A percentile compares a stretch with the other conserved stretches of the same genome.
These are phyloP conservation scores for Oscheius sp. DNA, from an alignment of 2,888 invertebrate species.

Conservation along the genomic window DNA sequence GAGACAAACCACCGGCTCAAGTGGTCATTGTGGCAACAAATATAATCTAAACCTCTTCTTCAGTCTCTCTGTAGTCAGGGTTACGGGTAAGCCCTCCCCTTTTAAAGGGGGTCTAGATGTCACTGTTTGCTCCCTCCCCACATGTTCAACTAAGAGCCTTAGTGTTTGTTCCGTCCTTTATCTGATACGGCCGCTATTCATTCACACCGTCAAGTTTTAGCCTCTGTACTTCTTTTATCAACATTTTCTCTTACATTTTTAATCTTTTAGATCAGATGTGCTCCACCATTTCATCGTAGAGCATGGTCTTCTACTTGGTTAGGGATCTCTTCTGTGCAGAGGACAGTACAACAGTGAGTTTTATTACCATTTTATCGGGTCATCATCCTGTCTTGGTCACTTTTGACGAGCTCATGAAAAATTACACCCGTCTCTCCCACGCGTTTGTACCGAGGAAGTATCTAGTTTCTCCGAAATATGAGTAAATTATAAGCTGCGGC, in stretches of 20 bases:
- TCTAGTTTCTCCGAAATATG: neutral
- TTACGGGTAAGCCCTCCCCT: neutral
- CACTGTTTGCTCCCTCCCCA: constrained; percentile 10
- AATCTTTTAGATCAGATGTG: constrained; percentile 21
- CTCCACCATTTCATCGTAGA: neutral
- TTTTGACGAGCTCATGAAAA: neutral
- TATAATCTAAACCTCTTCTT: neutral
- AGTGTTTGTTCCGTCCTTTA: constrained; percentile 25
- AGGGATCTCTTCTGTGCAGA: constrained; percentile 45
- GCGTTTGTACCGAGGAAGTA: neutral
- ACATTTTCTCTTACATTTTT: neutral
- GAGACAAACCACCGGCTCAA: constrained; percentile 15
- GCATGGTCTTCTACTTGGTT: constrained; percentile 44
- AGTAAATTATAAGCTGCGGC: neutral
- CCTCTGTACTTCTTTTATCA: neutral
- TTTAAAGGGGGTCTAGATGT: too few relatives aligned
- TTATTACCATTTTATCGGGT: neutral
- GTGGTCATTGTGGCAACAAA: constrained; percentile 22
- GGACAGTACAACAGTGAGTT: constrained; percentile 39
- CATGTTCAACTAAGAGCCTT: constrained; percentile 11
- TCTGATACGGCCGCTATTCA: constrained; percentile 16
- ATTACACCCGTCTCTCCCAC: neutral
- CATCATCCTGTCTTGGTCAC: too few relatives aligned
- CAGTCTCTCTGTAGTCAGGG: too few relatives aligned
- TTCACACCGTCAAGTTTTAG: neutral